Evolutionary conservation across 2,797 vertebrate genomes (phyloP), one percentile per base, ranked within the genome.

Genomic region (Mormyrus proboscirostris): DNA sequence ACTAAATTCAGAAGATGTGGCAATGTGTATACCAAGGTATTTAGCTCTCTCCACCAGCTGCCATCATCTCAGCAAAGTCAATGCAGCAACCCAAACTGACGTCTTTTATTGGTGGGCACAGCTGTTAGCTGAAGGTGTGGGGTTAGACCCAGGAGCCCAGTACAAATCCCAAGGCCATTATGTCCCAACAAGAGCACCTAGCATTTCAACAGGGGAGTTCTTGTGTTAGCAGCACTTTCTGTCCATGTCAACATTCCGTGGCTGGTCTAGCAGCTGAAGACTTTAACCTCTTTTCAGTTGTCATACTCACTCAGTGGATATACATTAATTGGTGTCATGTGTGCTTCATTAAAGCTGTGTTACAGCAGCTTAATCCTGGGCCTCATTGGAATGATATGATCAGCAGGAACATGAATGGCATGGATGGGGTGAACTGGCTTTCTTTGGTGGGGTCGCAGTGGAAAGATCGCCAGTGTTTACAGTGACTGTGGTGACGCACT

Each of bases 271-370:
- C 47, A 19, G 41, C 76, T 73, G 41, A 47, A 47, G 73, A 19
- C 76, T n/a, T 79, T 47, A 82, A 47, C 3, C 44, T 44, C 76
- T 44, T 82, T 47, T 22, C 76, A 47, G 76, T 82, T 41, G 41
- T 8, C 76, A 47, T 82, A 47, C 38, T n/a, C 76, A 47, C 16
- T 38, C 29, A 38, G 69, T 73, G 29, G 69, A 73, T 73, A 38
- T 16, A 69, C 57, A 84, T 44, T 50, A 16, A 44, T 62, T 62
- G 57, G n/a, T 22, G n/a, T 9, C 57, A 65, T 9, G 0, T 10
- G 25, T 88, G 44, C 76, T 85, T 85, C 33, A 85, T 90, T 88
- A 69, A 88, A 90, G 86, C 82, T 83, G 76, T 49, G 53, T 73
- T 88, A 85, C 19, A 59, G 19, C 8, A 47, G 2, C 8, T 5